phyloP scores from a whole-genome alignment of 2,113 vertebrate genomes.

The Helogale parvula region DNA sequence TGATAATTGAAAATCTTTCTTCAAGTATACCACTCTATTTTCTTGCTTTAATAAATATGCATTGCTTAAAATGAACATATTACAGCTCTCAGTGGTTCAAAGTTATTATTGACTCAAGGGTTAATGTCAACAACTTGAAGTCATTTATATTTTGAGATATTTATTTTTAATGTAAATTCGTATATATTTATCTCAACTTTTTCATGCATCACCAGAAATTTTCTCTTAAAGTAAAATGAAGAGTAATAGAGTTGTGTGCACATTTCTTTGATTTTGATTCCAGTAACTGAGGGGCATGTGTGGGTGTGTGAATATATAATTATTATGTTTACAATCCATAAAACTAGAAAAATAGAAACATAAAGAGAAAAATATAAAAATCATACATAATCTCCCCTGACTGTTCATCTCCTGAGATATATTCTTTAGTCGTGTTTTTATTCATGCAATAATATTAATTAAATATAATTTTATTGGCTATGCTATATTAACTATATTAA shows the following conservation, averaged over 20 bases:
- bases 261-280: neutral
- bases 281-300: neutral
- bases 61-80: conserved; percentile 15
- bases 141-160: neutral
- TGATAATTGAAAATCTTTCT: conserved; percentile 43
- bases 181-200: neutral
- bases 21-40: neutral
- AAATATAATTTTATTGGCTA: neutral
- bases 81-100: neutral
- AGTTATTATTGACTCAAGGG: conserved; percentile 5
- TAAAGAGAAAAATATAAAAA: conserved; percentile 9
- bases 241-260: neutral
- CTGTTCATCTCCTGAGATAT: neutral
- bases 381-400: neutral
- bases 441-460: neutral
- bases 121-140: conserved; percentile 20
- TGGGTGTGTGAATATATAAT: neutral
- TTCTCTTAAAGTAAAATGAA: neutral
- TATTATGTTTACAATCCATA: neutral
- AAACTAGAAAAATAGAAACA: conserved; percentile 13
- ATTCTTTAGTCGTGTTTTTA: neutral
- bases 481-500: neutral
- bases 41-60: neutral
- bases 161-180: neutral
- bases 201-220: neutral